Conservation (phyloP, 2,797 vertebrate species). For the Centroberyx gerrardi region DNA sequence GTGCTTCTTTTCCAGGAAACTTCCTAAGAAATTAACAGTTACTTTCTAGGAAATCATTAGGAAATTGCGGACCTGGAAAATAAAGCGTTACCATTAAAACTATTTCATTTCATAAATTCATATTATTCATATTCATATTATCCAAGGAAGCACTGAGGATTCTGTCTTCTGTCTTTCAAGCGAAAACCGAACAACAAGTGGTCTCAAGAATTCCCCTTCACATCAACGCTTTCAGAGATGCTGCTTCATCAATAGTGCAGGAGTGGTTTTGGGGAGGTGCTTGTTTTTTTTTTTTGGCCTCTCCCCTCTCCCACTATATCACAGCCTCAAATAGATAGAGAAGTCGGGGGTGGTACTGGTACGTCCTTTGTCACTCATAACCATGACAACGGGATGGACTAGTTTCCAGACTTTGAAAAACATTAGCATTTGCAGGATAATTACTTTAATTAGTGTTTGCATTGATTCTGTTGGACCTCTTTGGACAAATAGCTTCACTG, state of each 20-base stretch:
- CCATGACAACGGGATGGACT: constrained; percentile 35
- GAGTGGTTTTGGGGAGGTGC: constrained; percentile 45
- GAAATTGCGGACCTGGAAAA: too few relatives aligned
- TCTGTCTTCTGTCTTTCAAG: too few relatives aligned
- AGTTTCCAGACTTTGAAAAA: constrained; percentile 25
- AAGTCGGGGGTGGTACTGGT: constrained; percentile 21
- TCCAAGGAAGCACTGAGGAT: too few relatives aligned
- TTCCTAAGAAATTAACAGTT: too few relatives aligned
- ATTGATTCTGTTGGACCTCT: constrained; percentile 26
- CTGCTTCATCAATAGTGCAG: constrained; percentile 26
- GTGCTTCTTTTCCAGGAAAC: too few relatives aligned
- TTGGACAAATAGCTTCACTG: constrained; percentile 10
- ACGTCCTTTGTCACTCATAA: constrained; percentile 52
- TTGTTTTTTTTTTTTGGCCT: constrained; percentile 13
- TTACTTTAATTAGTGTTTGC: constrained; percentile 29
- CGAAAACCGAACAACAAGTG: neutral
- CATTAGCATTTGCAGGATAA: constrained; percentile 21
- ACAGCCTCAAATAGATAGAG: constrained; percentile 22
- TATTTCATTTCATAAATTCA: too few relatives aligned
- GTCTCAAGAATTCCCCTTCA: constrained; percentile 37
- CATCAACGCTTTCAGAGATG: constrained; percentile 36
- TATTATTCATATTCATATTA: too few relatives aligned
- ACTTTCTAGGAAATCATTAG: too few relatives aligned
- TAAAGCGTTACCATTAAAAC: too few relatives aligned
- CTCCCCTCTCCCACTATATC: constrained; percentile 13